Evolutionary conservation across 2,113 vertebrate species (phyloP), one percentile per base, ranked within the genome.

Genomic region (Scomber scombrus): DNA sequence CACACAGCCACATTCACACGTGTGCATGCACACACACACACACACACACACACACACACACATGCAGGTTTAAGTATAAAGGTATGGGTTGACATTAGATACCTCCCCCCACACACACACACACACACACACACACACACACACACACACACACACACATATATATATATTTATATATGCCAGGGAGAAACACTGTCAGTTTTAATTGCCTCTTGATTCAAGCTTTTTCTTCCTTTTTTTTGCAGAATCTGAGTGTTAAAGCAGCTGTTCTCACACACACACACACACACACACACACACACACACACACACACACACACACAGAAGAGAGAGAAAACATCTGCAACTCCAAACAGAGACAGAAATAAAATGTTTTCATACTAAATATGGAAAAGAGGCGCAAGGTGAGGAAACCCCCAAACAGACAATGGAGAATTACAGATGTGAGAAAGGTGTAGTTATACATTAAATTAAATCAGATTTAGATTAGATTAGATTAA

Each of bases 151-250:
- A 72, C 3, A 11, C 3, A 49, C 11, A 23, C 52, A 47, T 40
- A 47, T 45, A 61, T 14, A 49, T 16, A 47, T 16, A 29, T 3
- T 14, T 11, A 19, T 13, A 3, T 21, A n/a, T 50, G 31, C 21
- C 19, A 13, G 21, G 34, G 57, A 26, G 23, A 21, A 58, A 40
- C 9, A 18, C 62, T 70, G 71, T 76, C 52, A 51, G 52, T 34
- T 82, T 55, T 11, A 77, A 82, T 82, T 52, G 63, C 46, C 54
- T 29, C 46, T 19, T 70, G 79, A 82, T 82, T 50, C 23, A 62
- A 68, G 46, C 8, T 23, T 66, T 40, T 40, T 34, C 7, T 34
- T 34, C 7, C 7, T 58, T 64, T 64, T 52, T 19, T 7, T 26
- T 55, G 23, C 64, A 55, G 56, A 34, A 55, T 8, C 34, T 63